A percentile compares a stretch with the other conserved stretches of the same genome.
These are phyloP conservation scores for Andrena dorsata DNA, from an alignment of 2,888 invertebrate species.

Conservation along the genomic window DNA sequence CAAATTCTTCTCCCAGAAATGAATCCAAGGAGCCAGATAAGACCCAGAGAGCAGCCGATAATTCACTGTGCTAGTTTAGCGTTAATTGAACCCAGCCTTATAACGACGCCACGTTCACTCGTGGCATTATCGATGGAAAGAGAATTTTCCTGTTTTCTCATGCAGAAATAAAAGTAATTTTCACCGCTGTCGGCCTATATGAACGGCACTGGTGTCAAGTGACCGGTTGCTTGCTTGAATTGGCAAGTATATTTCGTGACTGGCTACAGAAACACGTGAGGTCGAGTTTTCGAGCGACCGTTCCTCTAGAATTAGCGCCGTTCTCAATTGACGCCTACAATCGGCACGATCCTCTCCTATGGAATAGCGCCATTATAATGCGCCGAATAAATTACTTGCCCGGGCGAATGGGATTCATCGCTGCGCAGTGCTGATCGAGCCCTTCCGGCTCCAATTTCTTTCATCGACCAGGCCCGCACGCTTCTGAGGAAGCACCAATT, in stretches of 20 bases:
- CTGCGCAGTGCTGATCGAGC: conserved; percentile 68
- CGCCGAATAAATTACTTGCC: conserved; percentile 72
- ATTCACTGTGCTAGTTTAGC: conserved; percentile 2
- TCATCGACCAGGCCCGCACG: conserved; percentile 15
- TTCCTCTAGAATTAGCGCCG: conserved; percentile 55
- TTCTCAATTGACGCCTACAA: conserved; percentile 68
- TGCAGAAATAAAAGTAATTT: neutral
- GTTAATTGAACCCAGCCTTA: neutral
- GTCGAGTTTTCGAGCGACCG: conserved; percentile 47
- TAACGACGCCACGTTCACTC: neutral
- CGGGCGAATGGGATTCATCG: conserved; percentile 67
- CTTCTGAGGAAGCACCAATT: conserved; percentile 25
- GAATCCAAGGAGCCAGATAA: neutral
- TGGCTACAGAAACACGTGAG: conserved; percentile 20
- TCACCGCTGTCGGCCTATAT: neutral
- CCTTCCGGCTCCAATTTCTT: conserved; percentile 72
- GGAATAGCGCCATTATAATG: conserved; percentile 69
- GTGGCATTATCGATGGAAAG: neutral
- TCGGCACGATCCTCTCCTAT: conserved; percentile 57
- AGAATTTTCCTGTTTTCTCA: neutral
- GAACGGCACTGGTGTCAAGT: neutral
- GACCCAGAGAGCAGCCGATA: neutral
- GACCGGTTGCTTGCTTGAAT: neutral
- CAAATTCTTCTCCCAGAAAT: neutral
- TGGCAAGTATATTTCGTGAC: conserved; percentile 20